Evolutionary conservation across 2,797 vertebrate genomes (phyloP).

Genomic region (Momotus momota): DNA sequence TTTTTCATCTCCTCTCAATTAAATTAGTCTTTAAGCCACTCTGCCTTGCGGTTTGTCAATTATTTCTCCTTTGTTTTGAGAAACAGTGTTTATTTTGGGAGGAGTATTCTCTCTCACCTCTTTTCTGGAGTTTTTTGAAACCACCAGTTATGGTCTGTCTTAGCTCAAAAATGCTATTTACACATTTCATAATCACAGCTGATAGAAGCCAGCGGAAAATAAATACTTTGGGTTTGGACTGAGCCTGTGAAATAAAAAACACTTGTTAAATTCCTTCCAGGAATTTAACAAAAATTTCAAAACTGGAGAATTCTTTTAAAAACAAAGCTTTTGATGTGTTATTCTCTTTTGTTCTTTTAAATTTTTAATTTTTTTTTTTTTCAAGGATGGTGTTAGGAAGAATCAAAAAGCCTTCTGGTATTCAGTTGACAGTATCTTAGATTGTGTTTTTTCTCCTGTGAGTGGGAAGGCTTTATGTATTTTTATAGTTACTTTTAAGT

Average conservation of each 20-base stretch:
- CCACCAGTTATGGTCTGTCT: not conserved
- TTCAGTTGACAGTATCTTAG: not conserved
- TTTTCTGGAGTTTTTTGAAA: not conserved
- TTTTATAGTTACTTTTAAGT: not conserved
- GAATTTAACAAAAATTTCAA: constrained; percentile 8
- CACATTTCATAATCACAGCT: not conserved
- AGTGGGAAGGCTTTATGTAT: not conserved
- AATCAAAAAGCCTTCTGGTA: not conserved
- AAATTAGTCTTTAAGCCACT: not conserved
- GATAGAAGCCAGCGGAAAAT: constrained; percentile 16
- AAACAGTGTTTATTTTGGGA: not conserved
- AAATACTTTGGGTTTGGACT: not conserved
- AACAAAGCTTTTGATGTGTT: not conserved
- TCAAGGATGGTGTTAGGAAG: not conserved
- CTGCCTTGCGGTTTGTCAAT: not conserved
- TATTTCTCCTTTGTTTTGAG: not conserved
- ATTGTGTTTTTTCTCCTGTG: not conserved
- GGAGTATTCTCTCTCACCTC: not conserved
- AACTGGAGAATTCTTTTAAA: not conserved
- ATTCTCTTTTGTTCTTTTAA: not conserved
- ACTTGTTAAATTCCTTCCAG: constrained; percentile 8
- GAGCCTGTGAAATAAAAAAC: not conserved
- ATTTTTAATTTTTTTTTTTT: not conserved
- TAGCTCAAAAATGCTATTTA: constrained; percentile 11
- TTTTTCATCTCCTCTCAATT: not conserved